Percentiles rank a stretch among this genome's conserved stretches.
These are phyloP conservation scores for Xyrichtys novacula DNA, from an alignment of 2,797 vertebrate species.

Conservation along the genomic window DNA sequence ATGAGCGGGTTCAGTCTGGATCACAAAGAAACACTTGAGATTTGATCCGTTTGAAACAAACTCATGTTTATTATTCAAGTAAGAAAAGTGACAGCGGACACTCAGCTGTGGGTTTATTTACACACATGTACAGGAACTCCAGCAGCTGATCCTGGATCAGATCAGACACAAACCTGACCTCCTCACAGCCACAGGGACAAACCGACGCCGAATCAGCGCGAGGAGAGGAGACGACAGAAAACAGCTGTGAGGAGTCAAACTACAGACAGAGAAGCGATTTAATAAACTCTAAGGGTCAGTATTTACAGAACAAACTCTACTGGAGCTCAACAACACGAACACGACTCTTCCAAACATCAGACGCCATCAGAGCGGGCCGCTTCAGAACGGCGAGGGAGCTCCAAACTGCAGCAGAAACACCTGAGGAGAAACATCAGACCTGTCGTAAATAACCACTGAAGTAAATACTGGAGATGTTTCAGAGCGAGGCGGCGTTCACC, in stretches of 20 bases:
- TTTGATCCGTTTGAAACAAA: slow-evolving; percentile 24
- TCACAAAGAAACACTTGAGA: too few species aligned
- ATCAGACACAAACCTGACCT: neutral
- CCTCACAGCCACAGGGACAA: neutral
- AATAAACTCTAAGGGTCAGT: slow-evolving; percentile 20
- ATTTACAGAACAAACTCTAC: slow-evolving; percentile 26
- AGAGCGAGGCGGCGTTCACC: too few species aligned
- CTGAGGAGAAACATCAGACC: too few species aligned
- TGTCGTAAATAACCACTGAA: too few species aligned
- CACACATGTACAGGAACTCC: slow-evolving; percentile 54
- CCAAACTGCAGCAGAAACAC: slow-evolving; percentile 4
- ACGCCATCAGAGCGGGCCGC: slow-evolving; percentile 1
- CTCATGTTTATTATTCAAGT: slow-evolving; percentile 52
- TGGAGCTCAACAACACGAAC: slow-evolving; percentile 26
- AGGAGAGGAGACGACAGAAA: neutral
- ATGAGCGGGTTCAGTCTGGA: too few species aligned
- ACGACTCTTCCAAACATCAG: neutral
- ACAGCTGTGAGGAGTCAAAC: slow-evolving; percentile 5
- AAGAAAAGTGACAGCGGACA: slow-evolving; percentile 49
- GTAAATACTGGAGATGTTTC: too few species aligned
- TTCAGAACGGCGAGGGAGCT: neutral
- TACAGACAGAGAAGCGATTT: neutral
- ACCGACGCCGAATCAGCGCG: neutral
- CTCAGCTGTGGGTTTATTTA: slow-evolving; percentile 49
- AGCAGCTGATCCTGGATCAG: slow-evolving; percentile 15